Percentiles rank a stretch among this genome's conserved stretches.
Evolutionary conservation across 2,888 invertebrate species (phyloP).

Genomic region (Drosophila quinaria): DNA sequence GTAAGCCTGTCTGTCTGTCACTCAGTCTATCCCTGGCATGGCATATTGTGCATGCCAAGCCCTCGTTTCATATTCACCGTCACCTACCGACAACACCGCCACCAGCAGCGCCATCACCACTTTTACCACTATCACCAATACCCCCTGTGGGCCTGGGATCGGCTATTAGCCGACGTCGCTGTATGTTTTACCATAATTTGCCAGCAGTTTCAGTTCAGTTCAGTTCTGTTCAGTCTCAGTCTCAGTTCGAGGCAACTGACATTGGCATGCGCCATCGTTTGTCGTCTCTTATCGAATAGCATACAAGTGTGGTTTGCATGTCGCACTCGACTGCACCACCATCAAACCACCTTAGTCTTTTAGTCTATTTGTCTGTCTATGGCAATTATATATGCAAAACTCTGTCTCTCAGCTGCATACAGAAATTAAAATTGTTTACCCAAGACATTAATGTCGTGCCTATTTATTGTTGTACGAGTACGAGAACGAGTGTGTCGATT

Average conservation of each 20-base stretch:
- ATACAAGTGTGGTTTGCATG: conserved; percentile 58
- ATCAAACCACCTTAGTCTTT: conserved; percentile 6
- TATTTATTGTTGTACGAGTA: conserved; percentile 39
- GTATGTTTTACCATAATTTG: conserved; percentile 79
- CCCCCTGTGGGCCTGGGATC: conserved; percentile 22
- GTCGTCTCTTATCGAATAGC: conserved; percentile 72
- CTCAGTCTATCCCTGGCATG: conserved; percentile 36
- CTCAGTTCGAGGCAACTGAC: conserved; percentile 53
- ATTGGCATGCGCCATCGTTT: conserved; percentile 63
- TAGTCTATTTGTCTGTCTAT: conserved; percentile 20
- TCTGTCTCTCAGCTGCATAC: conserved; percentile 32
- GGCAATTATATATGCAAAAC: conserved; percentile 67
- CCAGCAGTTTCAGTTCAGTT: conserved; percentile 58
- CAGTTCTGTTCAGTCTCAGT: conserved; percentile 22
- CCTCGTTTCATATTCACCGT: conserved; percentile 68
- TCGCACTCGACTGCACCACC: conserved; percentile 45
- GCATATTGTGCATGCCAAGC: conserved; percentile 64
- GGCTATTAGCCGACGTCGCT: conserved; percentile 58
- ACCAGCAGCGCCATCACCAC: conserved; percentile 10
- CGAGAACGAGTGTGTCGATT: conserved; percentile 19
- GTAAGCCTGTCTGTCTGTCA: conserved; percentile 20
- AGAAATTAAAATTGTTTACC: conserved; percentile 80
- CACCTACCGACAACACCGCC: conserved; percentile 36
- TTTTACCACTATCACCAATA: conserved; percentile 5
- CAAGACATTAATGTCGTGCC: conserved; percentile 70